Base-by-base conservation (phyloP, 2,888 invertebrate species). In the Unio pictorum region DNA sequence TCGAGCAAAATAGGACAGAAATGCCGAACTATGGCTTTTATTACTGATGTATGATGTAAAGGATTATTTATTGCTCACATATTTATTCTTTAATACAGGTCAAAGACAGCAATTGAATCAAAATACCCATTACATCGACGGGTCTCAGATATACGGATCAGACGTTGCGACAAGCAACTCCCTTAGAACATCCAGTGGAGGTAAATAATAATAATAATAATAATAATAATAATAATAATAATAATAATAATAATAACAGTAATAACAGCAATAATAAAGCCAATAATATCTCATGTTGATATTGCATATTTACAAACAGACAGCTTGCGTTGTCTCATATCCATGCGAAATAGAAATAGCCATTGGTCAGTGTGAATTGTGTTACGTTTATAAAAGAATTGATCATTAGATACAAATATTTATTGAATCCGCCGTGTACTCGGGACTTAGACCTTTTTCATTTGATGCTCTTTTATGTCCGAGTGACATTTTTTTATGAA, bases 31-130 rank as follows among this genome's bases (percentile, higher is more conserved):
- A 45, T 15, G 45, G 3, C 45, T 15, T 15, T 45, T 45, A 45
- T 45, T 45, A 45, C 15, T 45, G 15, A 45, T 45, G 2, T 45
- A 45, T 34, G 34, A 45, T 15, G 45, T 45, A 11, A 7, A 34
- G 45, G 11, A 3, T 45, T 11, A 15, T 15, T 45, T 45, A 11
- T 45, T 45, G 3, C 45, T 15, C 11, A 63, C 1, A 30, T 23
- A 54, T 6, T 18, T 55, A 54, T 45, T 18, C 55, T 45, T 58
- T 61, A 28, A 70, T 30, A 11, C 68, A 79, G 79, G 79, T 56
- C 67, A 64, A 0, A 71, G 79, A 6, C 68, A 79, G 56, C 79
- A 79, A 54, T 30, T 79, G 23, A 79, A 79, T 62, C 77, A 78
- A 62, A 74, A 73, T 55, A 74, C 75, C 0, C 79, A 79, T 61